Evolutionary conservation across 1,140 invertebrate genomes (phyloP).

Genomic region (Drepana arcuata): DNA sequence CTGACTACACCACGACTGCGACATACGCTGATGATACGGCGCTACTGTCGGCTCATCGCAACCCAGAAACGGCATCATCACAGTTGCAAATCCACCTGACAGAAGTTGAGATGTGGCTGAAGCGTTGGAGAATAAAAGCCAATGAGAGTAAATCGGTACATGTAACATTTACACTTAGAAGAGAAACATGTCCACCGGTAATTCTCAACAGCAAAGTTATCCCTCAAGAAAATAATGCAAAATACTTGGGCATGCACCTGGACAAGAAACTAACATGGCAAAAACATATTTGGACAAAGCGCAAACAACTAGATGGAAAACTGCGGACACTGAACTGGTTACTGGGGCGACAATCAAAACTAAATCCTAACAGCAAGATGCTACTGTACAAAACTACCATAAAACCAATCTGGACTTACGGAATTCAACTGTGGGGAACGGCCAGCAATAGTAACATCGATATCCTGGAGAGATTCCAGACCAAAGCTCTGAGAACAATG

Average conservation of each 20-base stretch:
- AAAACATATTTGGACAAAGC: neutral
- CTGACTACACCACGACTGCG: slow-evolving; percentile 2
- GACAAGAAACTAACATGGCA: neutral
- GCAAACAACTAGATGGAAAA: neutral
- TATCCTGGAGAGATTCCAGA: too few species aligned
- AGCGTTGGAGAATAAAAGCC: slow-evolving; percentile 26
- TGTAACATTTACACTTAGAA: too few species aligned
- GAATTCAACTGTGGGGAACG: neutral
- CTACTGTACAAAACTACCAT: neutral
- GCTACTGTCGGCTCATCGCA: slow-evolving; percentile 5
- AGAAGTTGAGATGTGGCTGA: slow-evolving; percentile 5
- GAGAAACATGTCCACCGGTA: neutral
- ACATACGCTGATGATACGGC: slow-evolving; percentile 14
- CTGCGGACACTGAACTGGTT: neutral
- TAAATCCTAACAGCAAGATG: neutral
- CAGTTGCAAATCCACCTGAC: slow-evolving; percentile 4
- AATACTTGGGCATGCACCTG: neutral
- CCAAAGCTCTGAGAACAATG: too few species aligned
- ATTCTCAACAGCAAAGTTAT: neutral
- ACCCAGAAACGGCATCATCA: slow-evolving; percentile 7
- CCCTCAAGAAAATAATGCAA: neutral
- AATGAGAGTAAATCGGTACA: slow-evolving; percentile 27
- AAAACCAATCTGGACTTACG: neutral
- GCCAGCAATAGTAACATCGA: neutral
- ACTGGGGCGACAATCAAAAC: neutral